Evolutionary conservation across 2,888 invertebrate genomes (phyloP).

Genomic region (Watsonalla binaria): DNA sequence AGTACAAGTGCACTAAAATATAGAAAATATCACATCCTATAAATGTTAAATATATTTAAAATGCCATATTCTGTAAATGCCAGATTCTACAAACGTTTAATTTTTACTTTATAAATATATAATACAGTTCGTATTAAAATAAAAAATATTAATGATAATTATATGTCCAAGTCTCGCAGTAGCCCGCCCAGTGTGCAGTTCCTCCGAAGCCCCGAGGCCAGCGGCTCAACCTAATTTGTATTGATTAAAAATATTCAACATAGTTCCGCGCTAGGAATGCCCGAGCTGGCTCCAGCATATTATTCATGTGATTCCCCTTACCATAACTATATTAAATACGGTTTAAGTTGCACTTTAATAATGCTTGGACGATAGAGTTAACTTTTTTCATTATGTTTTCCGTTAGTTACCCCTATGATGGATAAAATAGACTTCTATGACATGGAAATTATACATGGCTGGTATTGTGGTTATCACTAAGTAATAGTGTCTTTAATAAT

Average conservation of each 20-base stretch:
- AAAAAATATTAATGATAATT: neutral
- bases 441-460: too few relatives aligned
- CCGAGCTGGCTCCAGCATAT: conserved; percentile 9
- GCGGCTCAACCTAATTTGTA: conserved; percentile 73
- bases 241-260: conserved; percentile 79
- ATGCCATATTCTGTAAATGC: neutral
- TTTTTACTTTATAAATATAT: too few relatives aligned
- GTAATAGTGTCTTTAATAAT: too few relatives aligned
- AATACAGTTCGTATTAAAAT: too few relatives aligned
- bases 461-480: too few relatives aligned
- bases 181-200: conserved; percentile 28
- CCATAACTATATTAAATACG: neutral
- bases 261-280: conserved; percentile 63
- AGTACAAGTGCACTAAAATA: too few relatives aligned
- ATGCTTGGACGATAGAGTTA: too few relatives aligned
- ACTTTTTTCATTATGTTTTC: too few relatives aligned
- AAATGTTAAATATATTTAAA: too few relatives aligned
- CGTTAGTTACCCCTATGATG: too few relatives aligned
- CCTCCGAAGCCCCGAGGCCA: conserved; percentile 48
- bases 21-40: too few relatives aligned
- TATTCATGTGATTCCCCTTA: neutral
- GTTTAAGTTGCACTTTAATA: neutral
- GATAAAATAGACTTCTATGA: too few relatives aligned
- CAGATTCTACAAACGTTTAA: neutral
- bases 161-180: neutral